These are phyloP conservation scores for Drosophila navojoa DNA, from an alignment of 1,140 invertebrate species.

Conservation along the genomic window DNA sequence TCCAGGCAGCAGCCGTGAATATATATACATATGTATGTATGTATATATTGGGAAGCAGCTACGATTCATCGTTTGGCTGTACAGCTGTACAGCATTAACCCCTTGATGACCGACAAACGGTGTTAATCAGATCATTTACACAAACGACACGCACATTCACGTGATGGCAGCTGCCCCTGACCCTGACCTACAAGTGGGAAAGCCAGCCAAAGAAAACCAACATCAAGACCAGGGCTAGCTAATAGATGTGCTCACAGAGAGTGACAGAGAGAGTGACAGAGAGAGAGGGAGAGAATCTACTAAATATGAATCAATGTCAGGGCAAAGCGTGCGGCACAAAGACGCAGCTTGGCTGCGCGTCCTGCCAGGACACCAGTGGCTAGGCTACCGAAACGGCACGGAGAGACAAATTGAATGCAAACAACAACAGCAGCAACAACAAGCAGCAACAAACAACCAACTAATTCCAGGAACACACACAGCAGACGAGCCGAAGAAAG, in stretches of 20 bases:
- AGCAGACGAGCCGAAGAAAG: constrained; percentile 36
- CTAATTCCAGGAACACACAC: constrained; percentile 69
- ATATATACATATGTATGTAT: background rate
- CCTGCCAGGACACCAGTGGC: constrained; percentile 55
- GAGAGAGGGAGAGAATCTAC: constrained; percentile 23
- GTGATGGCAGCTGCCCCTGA: constrained; percentile 31
- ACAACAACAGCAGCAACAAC: constrained; percentile 26
- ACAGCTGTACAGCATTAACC: constrained; percentile 56
- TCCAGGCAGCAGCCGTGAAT: constrained; percentile 11
- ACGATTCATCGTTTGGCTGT: background rate
- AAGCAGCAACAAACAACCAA: constrained; percentile 45
- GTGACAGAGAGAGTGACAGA: background rate
- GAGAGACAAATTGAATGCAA: constrained; percentile 77
- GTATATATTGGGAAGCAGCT: background rate
- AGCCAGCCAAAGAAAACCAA: constrained; percentile 5
- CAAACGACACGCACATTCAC: constrained; percentile 60
- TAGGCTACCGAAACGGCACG: constrained; percentile 63
- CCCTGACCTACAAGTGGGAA: constrained; percentile 68
- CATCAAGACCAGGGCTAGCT: constrained; percentile 14
- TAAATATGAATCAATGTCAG: constrained; percentile 81
- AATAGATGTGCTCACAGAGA: constrained; percentile 32
- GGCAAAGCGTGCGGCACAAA: constrained; percentile 71
- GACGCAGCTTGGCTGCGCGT: constrained; percentile 72
- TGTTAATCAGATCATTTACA: constrained; percentile 73
- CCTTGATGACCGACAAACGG: constrained; percentile 62